Evolutionary conservation across 2,888 invertebrate genomes (phyloP), one percentile per base, ranked within the genome.

Genomic region (Choreutis nemorana): DNA sequence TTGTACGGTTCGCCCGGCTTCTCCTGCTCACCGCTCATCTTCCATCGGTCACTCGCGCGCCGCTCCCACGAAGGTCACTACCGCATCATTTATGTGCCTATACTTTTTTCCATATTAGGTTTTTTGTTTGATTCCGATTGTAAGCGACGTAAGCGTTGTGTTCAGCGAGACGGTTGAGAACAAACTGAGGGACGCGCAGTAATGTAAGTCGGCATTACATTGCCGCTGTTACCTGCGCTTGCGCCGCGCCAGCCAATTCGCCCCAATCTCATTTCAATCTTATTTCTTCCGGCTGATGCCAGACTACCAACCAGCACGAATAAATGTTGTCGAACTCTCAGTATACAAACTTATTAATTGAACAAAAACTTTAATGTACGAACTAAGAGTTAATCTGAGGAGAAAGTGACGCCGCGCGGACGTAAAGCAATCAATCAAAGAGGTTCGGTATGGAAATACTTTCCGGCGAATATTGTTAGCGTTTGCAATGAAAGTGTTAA

Each of bases 21-120:
- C 42, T 79, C 73, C 40, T 65, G 62, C 44, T 73, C 78, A 47
- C 77, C 79, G 45, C 50, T 63, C 80, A 81, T 81, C 51, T 55
- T 65, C 40, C 50, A 50, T 40, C 37, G 46, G 49, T 37, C 35
- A 37, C 37, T 28, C 41, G 37, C 45, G 29, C 39, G 39, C 9
- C 12, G 21, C 16, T 29, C 36, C 43, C 44, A 40, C 40, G 49
- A 51, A 56, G 55, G 48, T 60, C 64, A 61, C 63, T 50, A 48
- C 45, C 42, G 44, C 42, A 44, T 44, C 32, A 14, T 42, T 46
- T 59, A 53, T 44, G 40, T 50, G 46, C 45, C 45, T 47, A 45
- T 50, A 40, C 44, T 49, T 47, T 45, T 43, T 45, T 55, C 50
- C 67, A 68, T 71, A 48, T 43, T n/a, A n/a, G n/a, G n/a, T n/a